phyloP scores from a whole-genome alignment of 2,113 vertebrate genomes.

The Brevimyrus niger region DNA sequence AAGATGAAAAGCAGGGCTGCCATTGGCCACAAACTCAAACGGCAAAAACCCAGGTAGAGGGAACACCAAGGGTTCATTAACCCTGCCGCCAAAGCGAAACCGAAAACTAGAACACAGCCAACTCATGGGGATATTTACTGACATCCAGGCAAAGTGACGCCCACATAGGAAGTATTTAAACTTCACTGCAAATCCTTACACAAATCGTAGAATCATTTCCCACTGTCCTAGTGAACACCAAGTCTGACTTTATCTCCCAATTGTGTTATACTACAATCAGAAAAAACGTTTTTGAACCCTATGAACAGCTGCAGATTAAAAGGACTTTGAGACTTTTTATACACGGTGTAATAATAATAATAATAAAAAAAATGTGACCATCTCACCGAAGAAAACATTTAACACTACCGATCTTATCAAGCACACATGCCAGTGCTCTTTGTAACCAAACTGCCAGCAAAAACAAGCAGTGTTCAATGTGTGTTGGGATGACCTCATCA shows the following conservation, averaged over 20 bases:
- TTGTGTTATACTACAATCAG: background rate
- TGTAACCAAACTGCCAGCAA: constrained; percentile 25
- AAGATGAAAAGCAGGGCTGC: background rate
- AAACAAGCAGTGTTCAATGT: constrained; percentile 20
- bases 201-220: background rate
- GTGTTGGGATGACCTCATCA: constrained; percentile 12
- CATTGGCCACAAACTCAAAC: background rate
- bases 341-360: background rate
- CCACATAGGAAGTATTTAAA: background rate
- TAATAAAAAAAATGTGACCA: background rate
- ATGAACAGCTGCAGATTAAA: background rate
- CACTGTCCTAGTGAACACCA: background rate
- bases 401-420: constrained; percentile 14
- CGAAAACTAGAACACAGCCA: background rate
- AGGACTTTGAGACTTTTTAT: background rate
- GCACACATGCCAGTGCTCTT: constrained; percentile 15
- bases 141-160: background rate
- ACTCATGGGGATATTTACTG: background rate
- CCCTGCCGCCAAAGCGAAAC: background rate
- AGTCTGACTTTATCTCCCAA: background rate
- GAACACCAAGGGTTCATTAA: background rate
- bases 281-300: background rate
- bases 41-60: background rate
- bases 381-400: background rate
- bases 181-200: background rate